Evolutionary conservation across 2,888 invertebrate genomes (phyloP), one percentile per base, ranked within the genome.

Genomic region (Bombylius discolor): DNA sequence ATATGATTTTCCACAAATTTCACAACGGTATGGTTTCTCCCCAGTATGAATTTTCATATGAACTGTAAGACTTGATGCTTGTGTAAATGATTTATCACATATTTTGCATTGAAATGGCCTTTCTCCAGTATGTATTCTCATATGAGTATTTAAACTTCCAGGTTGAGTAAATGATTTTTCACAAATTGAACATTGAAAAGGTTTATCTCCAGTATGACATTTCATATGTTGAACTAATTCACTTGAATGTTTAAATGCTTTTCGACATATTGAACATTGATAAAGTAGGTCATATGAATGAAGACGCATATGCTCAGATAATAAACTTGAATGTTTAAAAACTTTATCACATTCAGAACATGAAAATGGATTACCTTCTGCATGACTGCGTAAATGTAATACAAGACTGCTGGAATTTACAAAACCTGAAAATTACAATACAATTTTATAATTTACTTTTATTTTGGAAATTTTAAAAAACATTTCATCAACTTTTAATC

Each of bases 221-320:
- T 75, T 74, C 72, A 75, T 75, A 59, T 76, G 75, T 59, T 74
- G 74, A 46, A 74, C 74, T 52, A 74, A 60, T 61, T 73, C 72
- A n/a, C 71, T 70, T 32, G 73, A 70, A 60, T 69, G 69, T 33
- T 70, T 67, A 60, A 72, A 74, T 8, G 70, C 69, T 49, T 64
- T 64, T 5, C 69, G 67, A 52, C 73, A 73, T 59, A 76, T 71
- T 42, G 70, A 68, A 55, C 72, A 72, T 63, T 75, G 70, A 61
- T 72, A 71, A 7, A 75, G 67, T 62, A 71, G 63, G 60, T 72
- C 67, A 58, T 69, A 71, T 6, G 70, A 70, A 60, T 76, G 75
- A 63, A 72, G 68, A 5, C 69, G 67, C 68, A 75, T 70, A 60
- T 76, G 75, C 58, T 75, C 73, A 11, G 71, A 67, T 48, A 76